These are phyloP conservation scores for Chaetoderma sp. DNA, from an alignment of 2,888 invertebrate species.

Conservation along the genomic window DNA sequence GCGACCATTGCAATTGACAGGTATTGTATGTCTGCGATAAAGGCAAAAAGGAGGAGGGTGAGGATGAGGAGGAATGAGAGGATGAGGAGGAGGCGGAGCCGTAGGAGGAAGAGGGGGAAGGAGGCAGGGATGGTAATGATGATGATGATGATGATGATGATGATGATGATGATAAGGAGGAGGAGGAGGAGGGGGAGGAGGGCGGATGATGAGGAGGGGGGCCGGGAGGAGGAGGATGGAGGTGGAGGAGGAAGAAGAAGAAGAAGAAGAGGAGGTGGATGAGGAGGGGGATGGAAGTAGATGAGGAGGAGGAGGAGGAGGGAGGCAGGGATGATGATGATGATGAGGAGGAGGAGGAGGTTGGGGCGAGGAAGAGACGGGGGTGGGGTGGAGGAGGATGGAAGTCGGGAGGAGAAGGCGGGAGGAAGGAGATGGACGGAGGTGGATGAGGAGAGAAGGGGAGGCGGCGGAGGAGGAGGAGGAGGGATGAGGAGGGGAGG, in stretches of 20 bases:
- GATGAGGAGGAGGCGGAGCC: no score
- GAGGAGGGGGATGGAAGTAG: conserved; percentile 12
- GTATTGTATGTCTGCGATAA: no score
- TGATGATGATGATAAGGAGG: no score
- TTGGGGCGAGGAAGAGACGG: not conserved
- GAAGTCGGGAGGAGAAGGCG: not conserved
- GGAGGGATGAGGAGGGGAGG: not conserved
- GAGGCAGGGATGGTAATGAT: not conserved
- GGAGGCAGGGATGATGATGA: not conserved
- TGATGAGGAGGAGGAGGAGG: not conserved
- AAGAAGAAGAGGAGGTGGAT: conserved; percentile 31
- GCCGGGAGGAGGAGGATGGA: not conserved
- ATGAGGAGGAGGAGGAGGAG: conserved; percentile 11
- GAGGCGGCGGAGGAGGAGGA: not conserved
- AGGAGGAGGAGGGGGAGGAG: not conserved
- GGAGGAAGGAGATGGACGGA: not conserved
- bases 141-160: no score
- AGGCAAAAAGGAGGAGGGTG: no score
- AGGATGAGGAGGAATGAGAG: no score
- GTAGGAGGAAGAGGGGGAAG: not conserved
- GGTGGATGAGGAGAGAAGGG: no score
- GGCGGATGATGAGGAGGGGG: not conserved
- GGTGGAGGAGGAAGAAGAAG: conserved; percentile 14
- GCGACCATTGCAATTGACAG: no score
- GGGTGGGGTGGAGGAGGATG: no score